Evolutionary conservation across 2,113 vertebrate species (phyloP).

Genomic region (Labrus mixtus): DNA sequence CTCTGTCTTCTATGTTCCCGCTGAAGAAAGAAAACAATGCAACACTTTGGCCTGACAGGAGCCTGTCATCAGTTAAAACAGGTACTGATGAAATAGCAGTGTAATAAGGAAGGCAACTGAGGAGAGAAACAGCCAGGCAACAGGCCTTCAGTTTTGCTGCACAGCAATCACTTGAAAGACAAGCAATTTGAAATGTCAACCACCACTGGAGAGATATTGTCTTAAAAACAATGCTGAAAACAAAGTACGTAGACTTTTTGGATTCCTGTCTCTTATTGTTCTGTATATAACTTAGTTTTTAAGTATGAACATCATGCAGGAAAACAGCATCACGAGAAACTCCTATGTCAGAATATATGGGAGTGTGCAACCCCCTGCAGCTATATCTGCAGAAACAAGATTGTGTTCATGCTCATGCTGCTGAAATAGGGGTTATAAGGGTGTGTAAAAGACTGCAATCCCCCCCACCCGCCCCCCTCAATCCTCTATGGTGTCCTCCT

Average conservation of each 20-base stretch:
- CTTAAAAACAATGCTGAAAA: not conserved
- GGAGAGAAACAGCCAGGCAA: not conserved
- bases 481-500: conserved; percentile 68
- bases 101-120: not conserved
- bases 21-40: conserved; percentile 39
- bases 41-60: conserved; percentile 26
- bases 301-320: not conserved
- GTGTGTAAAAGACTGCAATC: conserved; percentile 50
- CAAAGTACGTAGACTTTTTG: not conserved
- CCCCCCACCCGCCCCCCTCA: not conserved
- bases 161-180: conserved; percentile 18
- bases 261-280: not conserved
- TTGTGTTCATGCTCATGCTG: conserved; percentile 55
- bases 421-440: conserved; percentile 63
- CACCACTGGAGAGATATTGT: not conserved
- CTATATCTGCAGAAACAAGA: conserved; percentile 47
- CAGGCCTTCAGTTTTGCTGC: not conserved
- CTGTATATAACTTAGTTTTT: not conserved
- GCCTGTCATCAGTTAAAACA: conserved; percentile 44
- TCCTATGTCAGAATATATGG: conserved; percentile 11
- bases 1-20: not conserved
- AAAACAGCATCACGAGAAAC: not conserved
- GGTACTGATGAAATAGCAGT: conserved; percentile 13
- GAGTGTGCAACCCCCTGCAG: conserved; percentile 27
- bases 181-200: not conserved